Conservation (phyloP, 1,140 invertebrate species). For the Belonocnema kinseyi region DNA sequence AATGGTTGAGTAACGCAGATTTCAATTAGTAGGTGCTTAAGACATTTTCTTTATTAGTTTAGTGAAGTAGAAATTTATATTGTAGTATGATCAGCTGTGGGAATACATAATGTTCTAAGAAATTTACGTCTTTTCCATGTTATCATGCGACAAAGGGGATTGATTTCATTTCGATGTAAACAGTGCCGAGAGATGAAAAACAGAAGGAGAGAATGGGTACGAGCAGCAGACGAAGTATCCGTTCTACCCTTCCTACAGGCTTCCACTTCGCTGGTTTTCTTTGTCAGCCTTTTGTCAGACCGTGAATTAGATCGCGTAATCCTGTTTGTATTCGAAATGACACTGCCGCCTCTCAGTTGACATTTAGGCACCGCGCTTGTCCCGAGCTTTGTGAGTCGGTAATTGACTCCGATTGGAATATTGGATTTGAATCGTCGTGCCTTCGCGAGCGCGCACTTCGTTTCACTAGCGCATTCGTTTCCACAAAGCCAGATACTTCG, state of each 20-base stretch:
- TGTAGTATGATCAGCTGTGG: too few relatives aligned
- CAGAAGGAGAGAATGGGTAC: slow-evolving; percentile 50
- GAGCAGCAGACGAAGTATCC: slow-evolving; percentile 49
- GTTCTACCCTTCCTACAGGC: slow-evolving; percentile 52
- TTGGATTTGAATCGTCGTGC: slow-evolving; percentile 72
- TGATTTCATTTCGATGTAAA: slow-evolving; percentile 36
- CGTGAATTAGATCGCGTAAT: slow-evolving; percentile 75
- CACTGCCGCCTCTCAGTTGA: slow-evolving; percentile 71
- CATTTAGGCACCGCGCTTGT: slow-evolving; percentile 65
- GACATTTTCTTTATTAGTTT: too few relatives aligned
- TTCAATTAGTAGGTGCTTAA: too few relatives aligned
- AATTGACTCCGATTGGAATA: slow-evolving; percentile 76
- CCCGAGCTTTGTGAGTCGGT: slow-evolving; percentile 68
- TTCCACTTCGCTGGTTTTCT: slow-evolving; percentile 64
- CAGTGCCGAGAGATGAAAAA: slow-evolving; percentile 47
- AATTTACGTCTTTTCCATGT: not conserved
- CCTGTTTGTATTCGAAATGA: slow-evolving; percentile 74
- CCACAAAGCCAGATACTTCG: slow-evolving; percentile 63
- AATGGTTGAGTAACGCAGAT: too few relatives aligned
- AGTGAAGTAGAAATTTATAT: too few relatives aligned
- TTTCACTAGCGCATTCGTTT: slow-evolving; percentile 63
- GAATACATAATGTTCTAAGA: not conserved
- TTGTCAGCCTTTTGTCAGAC: slow-evolving; percentile 71
- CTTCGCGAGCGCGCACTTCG: slow-evolving; percentile 40
- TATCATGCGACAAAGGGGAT: not conserved